These are phyloP conservation scores for Rattus rattus DNA, from an alignment of 2,113 vertebrate genomes.

Conservation along the genomic window DNA sequence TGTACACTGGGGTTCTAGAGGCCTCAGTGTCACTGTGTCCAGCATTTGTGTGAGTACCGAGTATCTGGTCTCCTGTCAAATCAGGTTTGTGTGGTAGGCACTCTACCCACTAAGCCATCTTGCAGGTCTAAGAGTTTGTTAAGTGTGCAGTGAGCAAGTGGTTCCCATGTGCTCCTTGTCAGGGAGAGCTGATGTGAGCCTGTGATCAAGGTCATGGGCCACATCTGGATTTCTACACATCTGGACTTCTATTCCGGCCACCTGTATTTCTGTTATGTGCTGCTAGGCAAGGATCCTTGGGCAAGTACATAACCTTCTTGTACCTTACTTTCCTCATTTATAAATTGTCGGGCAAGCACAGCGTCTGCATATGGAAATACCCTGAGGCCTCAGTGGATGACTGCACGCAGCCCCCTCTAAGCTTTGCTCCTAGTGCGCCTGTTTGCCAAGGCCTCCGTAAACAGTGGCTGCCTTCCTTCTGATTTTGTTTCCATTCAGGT, in stretches of 20 bases:
- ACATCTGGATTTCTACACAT: background rate
- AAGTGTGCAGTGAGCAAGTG: background rate
- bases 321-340: background rate
- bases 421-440: background rate
- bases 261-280: background rate
- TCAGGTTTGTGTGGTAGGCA: background rate
- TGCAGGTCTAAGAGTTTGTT: background rate
- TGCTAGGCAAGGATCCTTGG: background rate
- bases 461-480: background rate
- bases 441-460: background rate
- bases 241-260: background rate
- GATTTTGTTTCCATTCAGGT: conserved; percentile 16
- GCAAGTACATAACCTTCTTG: background rate
- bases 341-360: background rate
- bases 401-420: background rate
- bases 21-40: no score
- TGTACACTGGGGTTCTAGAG: background rate
- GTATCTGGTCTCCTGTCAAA: background rate
- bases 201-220: background rate
- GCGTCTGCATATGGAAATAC: background rate
- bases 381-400: background rate
- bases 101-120: background rate
- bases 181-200: background rate
- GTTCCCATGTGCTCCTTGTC: background rate
- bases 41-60: background rate